Conservation (phyloP, 2,888 invertebrate genomes). For the Acrobasis suavella region DNA sequence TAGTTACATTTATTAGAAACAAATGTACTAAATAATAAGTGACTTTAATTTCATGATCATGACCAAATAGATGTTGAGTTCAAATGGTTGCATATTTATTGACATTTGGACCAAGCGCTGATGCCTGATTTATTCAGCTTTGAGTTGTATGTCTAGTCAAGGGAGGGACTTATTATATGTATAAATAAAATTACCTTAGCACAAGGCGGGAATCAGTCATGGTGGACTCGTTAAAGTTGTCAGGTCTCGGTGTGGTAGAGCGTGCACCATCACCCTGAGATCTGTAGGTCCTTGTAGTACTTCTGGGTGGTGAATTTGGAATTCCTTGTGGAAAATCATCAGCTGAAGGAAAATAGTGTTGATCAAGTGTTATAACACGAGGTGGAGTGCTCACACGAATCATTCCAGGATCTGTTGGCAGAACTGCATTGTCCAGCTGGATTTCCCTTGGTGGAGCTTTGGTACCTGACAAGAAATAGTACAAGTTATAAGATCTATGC, state of each 20-base stretch:
- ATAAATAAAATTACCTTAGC: conserved; percentile 53
- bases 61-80: conserved; percentile 18
- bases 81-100: neutral
- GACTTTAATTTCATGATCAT: conserved; percentile 12
- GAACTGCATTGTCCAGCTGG: conserved; percentile 90
- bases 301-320: conserved; percentile 66
- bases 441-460: conserved; percentile 94
- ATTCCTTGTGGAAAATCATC: conserved; percentile 71
- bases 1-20: conserved; percentile 21
- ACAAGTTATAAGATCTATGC: neutral
- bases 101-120: neutral
- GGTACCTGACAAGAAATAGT: conserved; percentile 79
- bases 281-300: conserved; percentile 52
- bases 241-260: conserved; percentile 61
- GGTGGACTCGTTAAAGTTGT: conserved; percentile 72
- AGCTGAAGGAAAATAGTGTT: conserved; percentile 90
- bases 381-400: conserved; percentile 95
- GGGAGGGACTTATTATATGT: no score
- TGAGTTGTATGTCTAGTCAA: no score
- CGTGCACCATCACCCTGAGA: conserved; percentile 72
- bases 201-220: conserved; percentile 76
- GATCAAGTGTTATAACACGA: conserved; percentile 91
- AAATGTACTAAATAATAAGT: conserved; percentile 5
- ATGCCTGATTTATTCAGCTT: neutral
- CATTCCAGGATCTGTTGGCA: conserved; percentile 87